Base-by-base conservation (phyloP, 2,113 vertebrate genomes). In the Cyanoderma ruficeps region DNA sequence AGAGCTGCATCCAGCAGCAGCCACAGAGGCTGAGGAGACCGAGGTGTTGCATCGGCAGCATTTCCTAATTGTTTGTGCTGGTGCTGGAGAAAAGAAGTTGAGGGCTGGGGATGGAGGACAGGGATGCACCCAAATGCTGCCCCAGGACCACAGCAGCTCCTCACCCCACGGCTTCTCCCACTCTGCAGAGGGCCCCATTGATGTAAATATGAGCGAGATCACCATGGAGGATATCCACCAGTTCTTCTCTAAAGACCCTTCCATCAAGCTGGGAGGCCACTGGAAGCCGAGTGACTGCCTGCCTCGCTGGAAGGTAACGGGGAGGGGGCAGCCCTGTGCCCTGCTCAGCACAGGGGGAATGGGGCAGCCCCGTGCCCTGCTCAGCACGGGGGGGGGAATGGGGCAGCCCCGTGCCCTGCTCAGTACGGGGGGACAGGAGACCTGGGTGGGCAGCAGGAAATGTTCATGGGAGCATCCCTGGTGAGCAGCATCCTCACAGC, bases 191-290 rank as follows among this genome's bases (percentile, higher is more conserved):
- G 99, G 99, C 85, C 98, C 97, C 10, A 94, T 99, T 30, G 97
- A 99, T 95, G 98, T 99, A 96, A 99, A 99, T 97, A 99, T 99
- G 99, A 99, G 98, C 25, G 99, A 99, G 94, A 98, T 99, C 15
- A 96, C 98, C 61, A 98, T 99, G 98, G 98, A 98, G 24, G 98
- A 98, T 25, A 98, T 99, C 88, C 98, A 99, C 78, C 97, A 98
- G 74, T 92, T 99, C 83, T 97, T 98, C 96, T 97, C 98, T 39
- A 97, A 81, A 83, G 98, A 99, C 71, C 96, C 98, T 47, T 92
- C 96, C 74, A 97, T 99, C 87, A 97, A 96, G 87, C 93, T 97
- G 10, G 99, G 99, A 69, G 99, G 99, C 49, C 98, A 98, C 97
- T 99, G 99, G 99, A 99, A 98, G 89, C 99, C 99, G 4, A 98